Conservation (phyloP, 2,797 vertebrate species). For the Gallinago solitaria region DNA sequence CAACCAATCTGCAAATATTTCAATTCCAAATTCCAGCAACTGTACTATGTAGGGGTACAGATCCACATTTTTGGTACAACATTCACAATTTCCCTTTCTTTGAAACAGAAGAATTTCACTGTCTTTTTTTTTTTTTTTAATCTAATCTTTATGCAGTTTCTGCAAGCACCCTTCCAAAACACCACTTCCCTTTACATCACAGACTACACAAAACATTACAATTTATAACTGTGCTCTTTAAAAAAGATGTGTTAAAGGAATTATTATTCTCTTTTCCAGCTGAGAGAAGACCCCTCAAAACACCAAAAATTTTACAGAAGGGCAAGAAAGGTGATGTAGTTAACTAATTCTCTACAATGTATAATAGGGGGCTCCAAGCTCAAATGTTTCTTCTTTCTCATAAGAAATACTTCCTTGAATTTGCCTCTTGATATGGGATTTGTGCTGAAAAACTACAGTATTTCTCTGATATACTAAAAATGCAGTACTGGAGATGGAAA, state of each 20-base stretch:
- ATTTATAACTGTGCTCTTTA: neutral
- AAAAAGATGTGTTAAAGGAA: neutral
- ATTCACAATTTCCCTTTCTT: neutral
- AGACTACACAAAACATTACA: neutral
- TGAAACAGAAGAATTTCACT: neutral
- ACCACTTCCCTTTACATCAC: neutral
- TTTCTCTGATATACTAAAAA: neutral
- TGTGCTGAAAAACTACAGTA: neutral
- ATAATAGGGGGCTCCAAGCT: neutral
- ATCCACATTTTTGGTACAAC: neutral
- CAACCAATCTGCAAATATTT: neutral
- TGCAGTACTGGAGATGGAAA: neutral
- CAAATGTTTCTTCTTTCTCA: neutral
- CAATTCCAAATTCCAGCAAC: neutral
- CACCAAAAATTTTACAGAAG: neutral
- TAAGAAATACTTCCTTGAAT: neutral
- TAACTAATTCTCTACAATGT: neutral
- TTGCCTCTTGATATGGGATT: neutral
- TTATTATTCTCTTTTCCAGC: neutral
- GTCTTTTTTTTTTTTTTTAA: neutral
- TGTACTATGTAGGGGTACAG: neutral
- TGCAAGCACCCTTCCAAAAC: neutral
- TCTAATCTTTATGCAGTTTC: neutral
- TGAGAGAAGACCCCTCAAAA: neutral
- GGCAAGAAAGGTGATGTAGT: neutral